A percentile compares a stretch with the other conserved stretches of the same genome.
Conservation (phyloP, 2,888 invertebrate genomes). For the Synanthedon vespiformis region DNA sequence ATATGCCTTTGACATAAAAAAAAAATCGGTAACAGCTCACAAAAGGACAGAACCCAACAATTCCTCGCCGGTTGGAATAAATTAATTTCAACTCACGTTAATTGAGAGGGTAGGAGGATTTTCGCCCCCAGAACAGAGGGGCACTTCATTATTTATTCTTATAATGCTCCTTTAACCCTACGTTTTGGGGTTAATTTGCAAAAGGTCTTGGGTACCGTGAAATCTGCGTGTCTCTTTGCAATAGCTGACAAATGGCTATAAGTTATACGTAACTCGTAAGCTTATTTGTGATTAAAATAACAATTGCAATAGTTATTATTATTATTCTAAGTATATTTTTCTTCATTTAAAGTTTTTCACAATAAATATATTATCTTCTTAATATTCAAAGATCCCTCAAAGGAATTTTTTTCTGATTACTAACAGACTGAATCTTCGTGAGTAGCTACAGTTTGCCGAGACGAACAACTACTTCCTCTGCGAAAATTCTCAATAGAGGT, state of each 20-base stretch:
- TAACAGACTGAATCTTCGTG: too few species aligned
- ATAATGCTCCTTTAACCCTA: constrained; percentile 41
- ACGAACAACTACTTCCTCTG: too few species aligned
- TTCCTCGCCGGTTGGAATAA: constrained; percentile 37
- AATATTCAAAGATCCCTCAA: too few species aligned
- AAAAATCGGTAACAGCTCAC: neutral
- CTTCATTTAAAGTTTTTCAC: too few species aligned
- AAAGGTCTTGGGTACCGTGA: constrained; percentile 31
- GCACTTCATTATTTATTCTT: constrained; percentile 54
- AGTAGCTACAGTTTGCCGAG: too few species aligned
- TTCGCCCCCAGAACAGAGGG: constrained; percentile 17
- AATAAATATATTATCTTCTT: too few species aligned
- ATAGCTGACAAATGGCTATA: neutral
- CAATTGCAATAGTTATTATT: too few species aligned
- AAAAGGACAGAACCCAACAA: constrained; percentile 11
- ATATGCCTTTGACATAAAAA: neutral
- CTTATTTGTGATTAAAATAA: too few species aligned
- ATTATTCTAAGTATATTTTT: too few species aligned
- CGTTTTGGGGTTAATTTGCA: constrained; percentile 43
- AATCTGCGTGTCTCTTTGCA: constrained; percentile 26
- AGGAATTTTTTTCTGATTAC: too few species aligned
- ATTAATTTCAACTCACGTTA: constrained; percentile 51
- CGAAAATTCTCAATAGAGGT: too few species aligned
- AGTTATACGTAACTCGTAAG: neutral
- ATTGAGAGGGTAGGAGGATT: constrained; percentile 41